A percentile compares a stretch with the other conserved stretches of the same genome.
These are phyloP conservation scores for Symphodus melops DNA, from an alignment of 2,113 vertebrate species.

Conservation along the genomic window DNA sequence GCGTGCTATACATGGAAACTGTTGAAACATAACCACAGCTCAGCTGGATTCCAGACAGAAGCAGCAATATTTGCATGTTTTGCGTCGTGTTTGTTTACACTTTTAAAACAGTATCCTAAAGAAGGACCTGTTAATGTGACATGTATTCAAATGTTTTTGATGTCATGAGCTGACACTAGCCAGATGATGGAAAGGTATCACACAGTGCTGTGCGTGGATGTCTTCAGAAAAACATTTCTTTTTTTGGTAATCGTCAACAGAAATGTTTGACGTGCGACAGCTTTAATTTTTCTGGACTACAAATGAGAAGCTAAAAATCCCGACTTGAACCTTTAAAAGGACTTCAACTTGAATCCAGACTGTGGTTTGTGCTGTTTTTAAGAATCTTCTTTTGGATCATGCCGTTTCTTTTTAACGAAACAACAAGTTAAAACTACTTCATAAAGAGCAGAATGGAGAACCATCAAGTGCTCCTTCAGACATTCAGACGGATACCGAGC, in stretches of 20 bases:
- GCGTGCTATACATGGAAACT: not conserved
- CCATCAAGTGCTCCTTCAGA: rapidly evolving
- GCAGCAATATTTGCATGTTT: constrained; percentile 54
- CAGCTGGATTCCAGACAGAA: not conserved
- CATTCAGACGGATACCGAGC: not conserved
- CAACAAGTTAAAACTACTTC: not conserved
- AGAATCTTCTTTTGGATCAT: not conserved
- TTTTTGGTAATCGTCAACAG: too few relatives aligned
- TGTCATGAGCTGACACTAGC: not conserved
- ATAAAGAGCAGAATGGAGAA: constrained; percentile 16
- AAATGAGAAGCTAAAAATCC: not conserved
- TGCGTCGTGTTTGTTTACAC: constrained; percentile 6
- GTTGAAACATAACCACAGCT: not conserved
- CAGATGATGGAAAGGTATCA: not conserved
- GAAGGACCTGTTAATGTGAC: not conserved
- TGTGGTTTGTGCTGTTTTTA: not conserved
- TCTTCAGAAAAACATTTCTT: too few relatives aligned
- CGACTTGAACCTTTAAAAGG: not conserved
- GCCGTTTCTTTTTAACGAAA: too few relatives aligned
- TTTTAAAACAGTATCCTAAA: not conserved
- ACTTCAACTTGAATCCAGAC: not conserved
- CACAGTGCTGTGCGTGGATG: not conserved
- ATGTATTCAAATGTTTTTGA: not conserved
- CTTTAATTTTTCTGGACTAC: not conserved
- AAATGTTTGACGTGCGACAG: too few relatives aligned